Conservation (phyloP, 2,888 invertebrate species). For the Rutpela maculata region DNA sequence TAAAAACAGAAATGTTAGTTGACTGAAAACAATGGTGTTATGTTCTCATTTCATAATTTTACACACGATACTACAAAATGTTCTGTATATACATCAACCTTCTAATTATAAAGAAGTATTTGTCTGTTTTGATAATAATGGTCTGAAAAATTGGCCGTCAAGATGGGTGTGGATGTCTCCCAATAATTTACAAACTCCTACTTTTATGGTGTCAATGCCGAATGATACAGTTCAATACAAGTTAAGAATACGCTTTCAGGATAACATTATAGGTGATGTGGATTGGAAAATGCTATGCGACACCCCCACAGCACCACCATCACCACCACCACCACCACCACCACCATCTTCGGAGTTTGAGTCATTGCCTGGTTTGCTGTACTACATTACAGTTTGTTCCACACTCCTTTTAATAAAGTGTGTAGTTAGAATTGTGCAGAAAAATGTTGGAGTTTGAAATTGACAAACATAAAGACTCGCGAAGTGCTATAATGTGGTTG, state of each 20-base stretch:
- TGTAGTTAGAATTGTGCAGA: too few relatives aligned
- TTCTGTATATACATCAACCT: slow-evolving; percentile 13
- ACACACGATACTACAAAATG: slow-evolving; percentile 11
- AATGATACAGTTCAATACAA: neutral
- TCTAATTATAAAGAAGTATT: neutral
- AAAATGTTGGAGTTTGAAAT: too few relatives aligned
- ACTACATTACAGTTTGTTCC: too few relatives aligned
- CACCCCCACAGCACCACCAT: too few relatives aligned
- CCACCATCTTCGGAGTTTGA: too few relatives aligned
- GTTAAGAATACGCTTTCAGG: neutral
- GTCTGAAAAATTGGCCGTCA: neutral
- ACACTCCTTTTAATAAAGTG: too few relatives aligned
- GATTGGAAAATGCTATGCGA: neutral
- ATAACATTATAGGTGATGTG: neutral
- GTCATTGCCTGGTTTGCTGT: too few relatives aligned
- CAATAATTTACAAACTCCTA: neutral
- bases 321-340: too few relatives aligned
- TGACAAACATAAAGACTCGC: too few relatives aligned
- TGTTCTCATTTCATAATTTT: slow-evolving; percentile 16
- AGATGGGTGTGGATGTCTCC: neutral
- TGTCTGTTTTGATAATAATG: neutral
- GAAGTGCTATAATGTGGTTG: too few relatives aligned
- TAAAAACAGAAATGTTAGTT: slow-evolving; percentile 4
- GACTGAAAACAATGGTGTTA: neutral
- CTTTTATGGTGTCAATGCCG: neutral